A percentile compares a stretch with the other conserved stretches of the same genome.
These are phyloP conservation scores for Ormyrus thymus DNA, from an alignment of 2,888 invertebrate genomes.

Conservation along the genomic window DNA sequence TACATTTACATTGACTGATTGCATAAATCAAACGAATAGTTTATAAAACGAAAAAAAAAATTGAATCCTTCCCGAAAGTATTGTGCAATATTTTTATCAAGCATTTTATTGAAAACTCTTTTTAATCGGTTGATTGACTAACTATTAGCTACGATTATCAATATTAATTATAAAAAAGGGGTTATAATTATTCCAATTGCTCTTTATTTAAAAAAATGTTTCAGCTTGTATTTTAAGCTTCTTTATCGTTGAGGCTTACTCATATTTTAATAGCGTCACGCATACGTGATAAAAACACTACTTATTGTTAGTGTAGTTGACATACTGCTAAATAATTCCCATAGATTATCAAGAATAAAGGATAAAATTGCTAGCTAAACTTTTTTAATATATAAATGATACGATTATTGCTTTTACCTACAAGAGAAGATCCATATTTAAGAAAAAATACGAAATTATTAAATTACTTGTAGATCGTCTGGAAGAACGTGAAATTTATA, in stretches of 20 bases:
- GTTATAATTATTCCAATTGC: slow-evolving; percentile 17
- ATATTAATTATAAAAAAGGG: slow-evolving; percentile 6
- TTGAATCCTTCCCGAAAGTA: no score
- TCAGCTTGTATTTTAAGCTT: slow-evolving; percentile 39
- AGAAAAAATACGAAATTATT: no score
- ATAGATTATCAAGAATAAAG: not conserved
- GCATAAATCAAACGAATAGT: no score
- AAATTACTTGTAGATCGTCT: no score
- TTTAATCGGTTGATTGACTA: slow-evolving; percentile 11
- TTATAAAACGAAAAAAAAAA: no score
- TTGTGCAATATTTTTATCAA: not conserved
- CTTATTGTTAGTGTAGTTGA: slow-evolving; percentile 5
- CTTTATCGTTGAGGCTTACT: slow-evolving; percentile 34
- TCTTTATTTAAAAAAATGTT: slow-evolving; percentile 12
- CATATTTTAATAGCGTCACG: slow-evolving; percentile 19
- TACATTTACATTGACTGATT: no score
- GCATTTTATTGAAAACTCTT: not conserved
- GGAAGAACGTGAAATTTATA: no score
- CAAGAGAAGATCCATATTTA: no score
- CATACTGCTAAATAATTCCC: not conserved
- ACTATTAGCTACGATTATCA: not conserved
- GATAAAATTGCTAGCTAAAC: not conserved
- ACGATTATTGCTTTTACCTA: not conserved
- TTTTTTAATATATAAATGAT: not conserved
- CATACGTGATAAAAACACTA: slow-evolving; percentile 13